Percentiles rank a stretch among this genome's conserved stretches.
phyloP scores from a whole-genome alignment of 2,797 vertebrate species.

The Falco novaeseelandiae region DNA sequence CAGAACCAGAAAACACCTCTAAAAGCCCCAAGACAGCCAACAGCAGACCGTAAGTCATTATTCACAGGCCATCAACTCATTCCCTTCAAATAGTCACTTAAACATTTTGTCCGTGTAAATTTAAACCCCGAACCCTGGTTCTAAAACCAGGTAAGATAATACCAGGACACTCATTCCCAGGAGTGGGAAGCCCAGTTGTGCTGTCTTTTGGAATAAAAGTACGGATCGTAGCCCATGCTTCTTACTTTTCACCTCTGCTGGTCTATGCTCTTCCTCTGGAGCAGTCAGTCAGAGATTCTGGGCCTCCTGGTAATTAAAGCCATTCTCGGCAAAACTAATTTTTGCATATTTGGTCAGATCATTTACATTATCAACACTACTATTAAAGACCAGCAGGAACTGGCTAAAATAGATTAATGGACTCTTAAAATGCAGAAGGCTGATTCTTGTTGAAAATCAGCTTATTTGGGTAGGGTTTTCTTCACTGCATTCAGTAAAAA shows the following conservation, averaged over 20 bases:
- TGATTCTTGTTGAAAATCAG: constrained; percentile 28
- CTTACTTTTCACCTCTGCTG: background rate
- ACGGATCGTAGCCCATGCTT: background rate
- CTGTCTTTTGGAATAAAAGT: background rate
- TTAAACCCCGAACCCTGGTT: background rate
- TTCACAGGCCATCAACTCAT: constrained; percentile 8
- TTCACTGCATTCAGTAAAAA: background rate
- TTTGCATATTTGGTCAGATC: constrained; percentile 2
- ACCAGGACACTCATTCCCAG: background rate
- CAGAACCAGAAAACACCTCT: background rate
- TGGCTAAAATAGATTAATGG: background rate
- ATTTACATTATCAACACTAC: background rate
- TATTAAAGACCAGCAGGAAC: background rate
- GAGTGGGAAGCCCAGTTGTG: background rate
- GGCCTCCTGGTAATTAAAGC: background rate
- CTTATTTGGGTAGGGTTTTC: constrained; percentile 39
- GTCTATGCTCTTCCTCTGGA: background rate
- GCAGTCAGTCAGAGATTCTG: background rate
- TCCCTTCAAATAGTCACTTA: background rate
- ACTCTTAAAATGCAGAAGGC: constrained; percentile 31
- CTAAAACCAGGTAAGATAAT: background rate
- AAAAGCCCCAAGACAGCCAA: background rate
- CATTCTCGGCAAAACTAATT: background rate
- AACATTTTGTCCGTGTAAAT: background rate
- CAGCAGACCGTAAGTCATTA: background rate